A percentile compares a stretch with the other conserved stretches of the same genome.
Conservation (phyloP, 2,888 invertebrate genomes). For the Stramonita haemastoma region DNA sequence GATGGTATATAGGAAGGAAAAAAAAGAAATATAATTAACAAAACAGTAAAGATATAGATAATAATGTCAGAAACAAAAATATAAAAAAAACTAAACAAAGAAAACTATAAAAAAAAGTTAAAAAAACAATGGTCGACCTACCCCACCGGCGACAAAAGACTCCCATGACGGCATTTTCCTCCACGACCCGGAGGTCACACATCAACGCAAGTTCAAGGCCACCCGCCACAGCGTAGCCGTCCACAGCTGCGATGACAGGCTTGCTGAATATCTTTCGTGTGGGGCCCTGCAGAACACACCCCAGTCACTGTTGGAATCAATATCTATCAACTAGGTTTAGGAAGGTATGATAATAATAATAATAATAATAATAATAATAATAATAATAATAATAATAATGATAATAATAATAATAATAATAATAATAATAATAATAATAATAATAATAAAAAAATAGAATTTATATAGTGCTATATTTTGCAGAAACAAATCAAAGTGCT, state of each 20-base stretch:
- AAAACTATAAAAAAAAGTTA: not conserved
- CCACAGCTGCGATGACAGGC: constrained; percentile 92
- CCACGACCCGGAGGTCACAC: constrained; percentile 93
- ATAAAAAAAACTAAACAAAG: not conserved
- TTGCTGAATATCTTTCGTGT: constrained; percentile 87
- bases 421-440: too few relatives aligned
- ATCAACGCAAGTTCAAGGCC: constrained; percentile 94
- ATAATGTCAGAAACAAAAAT: not conserved
- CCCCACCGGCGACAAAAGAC: constrained; percentile 92
- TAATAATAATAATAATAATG: too few relatives aligned
- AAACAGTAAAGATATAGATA: not conserved
- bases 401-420: too few relatives aligned
- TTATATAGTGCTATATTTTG: too few relatives aligned
- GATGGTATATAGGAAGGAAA: not conserved
- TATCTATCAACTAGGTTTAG: not conserved
- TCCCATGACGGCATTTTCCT: constrained; percentile 91
- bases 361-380: too few relatives aligned
- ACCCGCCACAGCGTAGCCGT: constrained; percentile 92
- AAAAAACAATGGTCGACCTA: constrained; percentile 69
- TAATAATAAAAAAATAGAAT: too few relatives aligned
- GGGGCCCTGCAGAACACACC: constrained; percentile 77
- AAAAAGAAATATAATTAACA: not conserved
- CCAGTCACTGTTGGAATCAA: not conserved
- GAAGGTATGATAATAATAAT: too few relatives aligned
- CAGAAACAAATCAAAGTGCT: too few relatives aligned